These are phyloP conservation scores for Coreius guichenoti DNA, from an alignment of 2,797 vertebrate genomes.

Conservation along the genomic window DNA sequence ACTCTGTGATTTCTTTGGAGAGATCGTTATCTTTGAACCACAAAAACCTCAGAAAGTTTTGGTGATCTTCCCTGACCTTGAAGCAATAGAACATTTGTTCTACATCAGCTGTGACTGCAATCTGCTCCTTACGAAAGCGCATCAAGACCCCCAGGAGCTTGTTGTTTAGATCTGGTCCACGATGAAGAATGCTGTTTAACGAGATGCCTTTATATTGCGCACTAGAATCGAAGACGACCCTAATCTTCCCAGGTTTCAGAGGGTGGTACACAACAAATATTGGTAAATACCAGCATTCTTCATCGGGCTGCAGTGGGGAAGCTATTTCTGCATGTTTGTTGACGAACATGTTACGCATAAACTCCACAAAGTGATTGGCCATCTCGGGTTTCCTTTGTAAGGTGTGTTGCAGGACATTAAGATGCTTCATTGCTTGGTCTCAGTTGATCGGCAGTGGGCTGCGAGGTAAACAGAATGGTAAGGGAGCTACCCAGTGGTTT, in stretches of 20 bases:
- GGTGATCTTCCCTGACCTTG: not conserved
- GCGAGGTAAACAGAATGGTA: not conserved
- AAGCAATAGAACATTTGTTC: not conserved
- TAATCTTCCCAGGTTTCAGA: not conserved
- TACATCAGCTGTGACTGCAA: not conserved
- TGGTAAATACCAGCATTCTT: slow-evolving; percentile 4
- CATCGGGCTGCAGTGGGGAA: too few relatives aligned
- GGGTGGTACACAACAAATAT: not conserved
- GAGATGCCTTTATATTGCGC: not conserved
- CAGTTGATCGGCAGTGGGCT: not conserved
- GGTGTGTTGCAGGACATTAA: not conserved
- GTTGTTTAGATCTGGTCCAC: not conserved
- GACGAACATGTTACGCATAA: not conserved
- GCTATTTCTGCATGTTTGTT: not conserved
- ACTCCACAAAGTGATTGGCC: not conserved
- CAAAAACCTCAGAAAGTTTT: not conserved
- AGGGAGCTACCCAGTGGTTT: not conserved
- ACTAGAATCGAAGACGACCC: not conserved
- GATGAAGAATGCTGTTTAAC: not conserved
- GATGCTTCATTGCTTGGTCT: not conserved
- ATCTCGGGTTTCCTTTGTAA: not conserved
- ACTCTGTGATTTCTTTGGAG: not conserved
- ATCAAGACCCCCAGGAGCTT: not conserved
- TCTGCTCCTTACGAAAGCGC: not conserved
- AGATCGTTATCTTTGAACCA: not conserved